Conservation (phyloP, 2,113 vertebrate genomes). For the Zapornia atra region DNA sequence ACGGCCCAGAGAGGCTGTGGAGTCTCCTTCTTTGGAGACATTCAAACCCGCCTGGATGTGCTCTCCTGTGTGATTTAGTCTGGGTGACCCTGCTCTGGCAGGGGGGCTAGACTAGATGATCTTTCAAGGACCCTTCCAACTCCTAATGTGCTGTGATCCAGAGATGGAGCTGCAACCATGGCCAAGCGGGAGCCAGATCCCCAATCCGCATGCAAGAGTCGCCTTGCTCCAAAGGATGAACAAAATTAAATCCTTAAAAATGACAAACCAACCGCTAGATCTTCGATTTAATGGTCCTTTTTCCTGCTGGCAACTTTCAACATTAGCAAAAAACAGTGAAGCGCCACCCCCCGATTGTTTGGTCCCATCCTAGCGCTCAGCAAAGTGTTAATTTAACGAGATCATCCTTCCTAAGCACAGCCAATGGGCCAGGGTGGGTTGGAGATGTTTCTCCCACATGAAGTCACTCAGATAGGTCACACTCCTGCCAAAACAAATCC, state of each 20-base stretch:
- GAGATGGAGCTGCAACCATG: accelerated
- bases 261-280: not conserved
- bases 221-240: not conserved
- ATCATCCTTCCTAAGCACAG: not conserved
- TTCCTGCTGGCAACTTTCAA: not conserved
- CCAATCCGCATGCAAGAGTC: not conserved
- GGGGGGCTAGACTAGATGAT: no score
- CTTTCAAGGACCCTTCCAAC: no score
- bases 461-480: not conserved
- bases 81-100: no score
- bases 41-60: no score
- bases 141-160: not conserved
- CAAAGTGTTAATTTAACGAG: not conserved
- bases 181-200: not conserved
- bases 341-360: accelerated
- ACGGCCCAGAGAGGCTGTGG: no score
- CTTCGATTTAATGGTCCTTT: not conserved
- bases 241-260: not conserved
- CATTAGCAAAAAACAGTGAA: not conserved
- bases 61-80: no score
- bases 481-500: not conserved
- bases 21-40: no score
- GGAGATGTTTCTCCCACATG: not conserved
- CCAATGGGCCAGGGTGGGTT: accelerated
- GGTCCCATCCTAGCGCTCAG: accelerated